Base-by-base conservation (phyloP, 2,888 invertebrate genomes). In the Plagodis dolabraria region DNA sequence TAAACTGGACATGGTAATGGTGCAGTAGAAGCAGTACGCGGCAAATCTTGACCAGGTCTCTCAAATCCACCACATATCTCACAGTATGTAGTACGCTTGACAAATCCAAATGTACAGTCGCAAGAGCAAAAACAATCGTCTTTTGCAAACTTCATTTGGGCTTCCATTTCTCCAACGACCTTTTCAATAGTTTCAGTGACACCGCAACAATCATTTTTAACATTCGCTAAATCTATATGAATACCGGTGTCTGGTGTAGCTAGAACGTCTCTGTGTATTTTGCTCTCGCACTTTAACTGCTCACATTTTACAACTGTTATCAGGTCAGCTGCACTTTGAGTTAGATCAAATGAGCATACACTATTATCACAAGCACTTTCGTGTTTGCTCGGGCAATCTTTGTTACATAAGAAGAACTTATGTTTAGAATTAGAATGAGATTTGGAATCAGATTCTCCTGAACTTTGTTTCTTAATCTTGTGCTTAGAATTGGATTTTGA, bases 81-180 rank as follows among this genome's bases (percentile, higher is more conserved):
- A 61, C 92, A 92, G 65, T 85, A 91, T 42, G 85, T 89, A 0
- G 92, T 92, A 62, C 76, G 87, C 65, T 85, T 90, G 12, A 72
- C 74, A 64, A 87, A 88, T 11, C 83, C 86, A 75, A 91, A 91
- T 40, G 70, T 75, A 67, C 92, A 92, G 64, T 89, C 85, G 57
- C 92, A 92, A 50, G 86, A 74, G 67, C 92, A 92, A 65, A 73
- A 87, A 70, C 92, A 92, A n/a, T 86, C 81, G 47, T 85, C 78
- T 9, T 74, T 64, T 5, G 77, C 77, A 36, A 83, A 68, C 64
- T 80, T 76, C 75, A 86, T 75, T 56, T 80, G 79, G 5, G 85
- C 82, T 63, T 67, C 72, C 44, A 87, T 68, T 36, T 72, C 83
- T 8, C 86, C 84, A 5, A 79, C 60, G 0, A 87, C 72, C 58